phyloP scores from a whole-genome alignment of 2,113 vertebrate genomes.

The Antigone vipio region DNA sequence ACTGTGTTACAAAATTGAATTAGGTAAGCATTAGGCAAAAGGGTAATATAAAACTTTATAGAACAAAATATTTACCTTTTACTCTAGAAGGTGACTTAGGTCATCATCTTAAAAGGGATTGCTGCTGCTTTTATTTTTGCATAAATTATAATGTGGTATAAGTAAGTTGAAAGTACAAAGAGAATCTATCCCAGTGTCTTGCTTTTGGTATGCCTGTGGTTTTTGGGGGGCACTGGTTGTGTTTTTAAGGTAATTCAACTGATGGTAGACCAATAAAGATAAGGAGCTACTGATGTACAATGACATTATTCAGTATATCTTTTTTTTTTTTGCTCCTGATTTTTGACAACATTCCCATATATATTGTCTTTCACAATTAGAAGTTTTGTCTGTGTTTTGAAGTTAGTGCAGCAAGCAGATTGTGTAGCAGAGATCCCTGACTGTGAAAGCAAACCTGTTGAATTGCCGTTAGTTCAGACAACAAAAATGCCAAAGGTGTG shows the following conservation, averaged over 20 bases:
- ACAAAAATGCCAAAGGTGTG: background rate
- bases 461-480: background rate
- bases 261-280: background rate
- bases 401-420: background rate
- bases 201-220: background rate
- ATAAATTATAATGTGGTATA: background rate
- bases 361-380: background rate
- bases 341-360: background rate
- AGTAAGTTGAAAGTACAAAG: background rate
- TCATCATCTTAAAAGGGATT: background rate
- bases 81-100: background rate
- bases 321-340: background rate
- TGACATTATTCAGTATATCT: background rate
- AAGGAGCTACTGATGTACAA: background rate
- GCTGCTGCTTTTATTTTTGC: background rate
- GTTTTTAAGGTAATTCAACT: background rate
- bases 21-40: background rate
- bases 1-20: background rate
- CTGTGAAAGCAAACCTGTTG: background rate
- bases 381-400: background rate
- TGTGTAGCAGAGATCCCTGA: background rate
- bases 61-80: background rate
- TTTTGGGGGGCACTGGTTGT: rapidly evolving
- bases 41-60: background rate
- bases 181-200: background rate